phyloP scores from a whole-genome alignment of 2,888 invertebrate genomes.

The Aphidius colemani region DNA sequence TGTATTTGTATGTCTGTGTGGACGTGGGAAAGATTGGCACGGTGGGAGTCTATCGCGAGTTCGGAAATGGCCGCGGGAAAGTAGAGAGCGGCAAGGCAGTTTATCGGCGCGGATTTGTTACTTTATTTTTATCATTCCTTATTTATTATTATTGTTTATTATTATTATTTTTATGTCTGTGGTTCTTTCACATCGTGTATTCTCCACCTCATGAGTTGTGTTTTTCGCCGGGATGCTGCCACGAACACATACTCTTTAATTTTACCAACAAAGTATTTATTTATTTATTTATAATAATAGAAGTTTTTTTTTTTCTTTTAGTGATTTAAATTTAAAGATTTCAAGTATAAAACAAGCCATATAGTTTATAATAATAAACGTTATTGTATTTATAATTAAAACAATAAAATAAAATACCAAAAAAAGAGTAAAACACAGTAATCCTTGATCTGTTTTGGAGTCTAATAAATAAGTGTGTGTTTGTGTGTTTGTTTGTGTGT shows the following conservation, averaged over 20 bases:
- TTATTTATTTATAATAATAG: not conserved
- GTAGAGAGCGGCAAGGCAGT: slow-evolving; percentile 48
- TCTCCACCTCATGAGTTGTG: slow-evolving; percentile 23
- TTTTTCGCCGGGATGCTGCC: slow-evolving; percentile 24
- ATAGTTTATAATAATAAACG: no score
- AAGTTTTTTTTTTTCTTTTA: not conserved
- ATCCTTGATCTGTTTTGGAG: no score
- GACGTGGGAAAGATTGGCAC: slow-evolving; percentile 61
- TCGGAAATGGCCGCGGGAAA: slow-evolving; percentile 60
- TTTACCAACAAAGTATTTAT: not conserved
- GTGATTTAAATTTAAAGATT: no score
- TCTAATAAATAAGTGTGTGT: slow-evolving; percentile 23
- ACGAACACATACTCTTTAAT: not conserved
- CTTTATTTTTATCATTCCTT: slow-evolving; percentile 3
- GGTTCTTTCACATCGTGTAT: slow-evolving; percentile 13
- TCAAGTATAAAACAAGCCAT: no score
- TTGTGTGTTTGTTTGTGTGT: no score
- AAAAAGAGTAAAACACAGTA: no score
- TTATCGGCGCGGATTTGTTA: slow-evolving; percentile 32
- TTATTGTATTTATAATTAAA: no score
- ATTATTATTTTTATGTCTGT: slow-evolving; percentile 14
- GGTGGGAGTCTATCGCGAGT: slow-evolving; percentile 47
- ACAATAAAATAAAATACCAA: no score
- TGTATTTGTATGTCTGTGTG: slow-evolving; percentile 60
- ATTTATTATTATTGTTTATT: slow-evolving; percentile 16